Evolutionary conservation across 2,113 vertebrate genomes (phyloP).

Genomic region (Chloroceryle aenea): DNA sequence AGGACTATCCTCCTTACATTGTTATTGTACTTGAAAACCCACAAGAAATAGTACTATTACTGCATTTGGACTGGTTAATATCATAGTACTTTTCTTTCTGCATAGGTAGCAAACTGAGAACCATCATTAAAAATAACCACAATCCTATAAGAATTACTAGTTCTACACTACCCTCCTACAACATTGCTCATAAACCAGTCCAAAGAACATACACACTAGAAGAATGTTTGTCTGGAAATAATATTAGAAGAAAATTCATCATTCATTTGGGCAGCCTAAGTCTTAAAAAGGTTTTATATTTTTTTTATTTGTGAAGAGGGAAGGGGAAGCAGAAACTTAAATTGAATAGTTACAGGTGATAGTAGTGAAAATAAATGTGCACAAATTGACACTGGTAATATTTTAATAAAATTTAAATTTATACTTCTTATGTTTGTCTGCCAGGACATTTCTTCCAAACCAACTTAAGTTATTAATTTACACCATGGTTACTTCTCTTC

Average conservation of each 20-base stretch:
- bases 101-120: neutral
- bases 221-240: neutral
- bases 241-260: neutral
- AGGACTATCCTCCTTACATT: neutral
- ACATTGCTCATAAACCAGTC: neutral
- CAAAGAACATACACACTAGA: neutral
- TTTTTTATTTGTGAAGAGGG: neutral
- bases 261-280: neutral
- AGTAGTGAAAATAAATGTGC: neutral
- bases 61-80: neutral
- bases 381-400: neutral
- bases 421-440: neutral
- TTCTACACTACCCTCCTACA: neutral
- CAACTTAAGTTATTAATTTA: neutral
- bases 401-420: neutral
- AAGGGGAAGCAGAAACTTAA: neutral
- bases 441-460: neutral
- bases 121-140: neutral
- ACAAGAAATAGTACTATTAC: neutral
- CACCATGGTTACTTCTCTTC: neutral
- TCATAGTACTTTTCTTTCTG: neutral
- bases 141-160: neutral
- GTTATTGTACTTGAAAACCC: neutral
- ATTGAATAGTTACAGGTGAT: neutral
- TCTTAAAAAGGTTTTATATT: neutral